Percentiles rank a stretch among this genome's conserved stretches.
Evolutionary conservation across 2,888 invertebrate genomes (phyloP).

Genomic region (Melieria picta): DNA sequence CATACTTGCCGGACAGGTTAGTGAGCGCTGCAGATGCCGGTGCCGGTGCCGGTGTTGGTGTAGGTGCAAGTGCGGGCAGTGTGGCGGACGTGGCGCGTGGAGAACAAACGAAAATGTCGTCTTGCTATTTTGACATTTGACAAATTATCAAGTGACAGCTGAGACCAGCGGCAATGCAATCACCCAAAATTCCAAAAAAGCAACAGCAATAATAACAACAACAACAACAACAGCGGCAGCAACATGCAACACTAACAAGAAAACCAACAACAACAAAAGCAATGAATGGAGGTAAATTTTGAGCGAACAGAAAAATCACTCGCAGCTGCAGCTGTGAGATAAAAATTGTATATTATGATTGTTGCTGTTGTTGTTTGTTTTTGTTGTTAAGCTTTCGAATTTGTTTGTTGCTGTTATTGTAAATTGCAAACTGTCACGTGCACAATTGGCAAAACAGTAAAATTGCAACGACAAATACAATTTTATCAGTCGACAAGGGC

Average conservation of each 20-base stretch:
- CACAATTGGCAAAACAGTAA: background rate
- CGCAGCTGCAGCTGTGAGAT: background rate
- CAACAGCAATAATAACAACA: slow-evolving; percentile 18
- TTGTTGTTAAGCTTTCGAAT: too few relatives aligned
- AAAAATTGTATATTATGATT: too few relatives aligned
- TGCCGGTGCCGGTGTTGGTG: too few relatives aligned
- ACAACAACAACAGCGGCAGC: background rate
- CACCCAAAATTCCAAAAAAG: slow-evolving; percentile 33
- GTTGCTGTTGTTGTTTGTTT: too few relatives aligned
- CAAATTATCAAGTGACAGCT: slow-evolving; percentile 16
- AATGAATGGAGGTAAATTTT: background rate
- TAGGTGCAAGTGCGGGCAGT: background rate
- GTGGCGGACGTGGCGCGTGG: background rate
- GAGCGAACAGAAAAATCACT: background rate
- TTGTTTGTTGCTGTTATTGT: too few relatives aligned
- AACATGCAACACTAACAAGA: too few relatives aligned
- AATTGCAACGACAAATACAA: slow-evolving; percentile 9
- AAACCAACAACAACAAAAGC: too few relatives aligned
- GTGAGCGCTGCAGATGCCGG: too few relatives aligned
- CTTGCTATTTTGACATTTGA: slow-evolving; percentile 19
- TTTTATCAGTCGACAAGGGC: background rate
- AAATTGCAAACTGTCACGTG: background rate
- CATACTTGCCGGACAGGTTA: too few relatives aligned
- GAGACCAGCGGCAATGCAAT: slow-evolving; percentile 14
- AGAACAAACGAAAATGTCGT: background rate